Evolutionary conservation across 2,888 invertebrate species (phyloP).

Genomic region (Drosophila mettleri): DNA sequence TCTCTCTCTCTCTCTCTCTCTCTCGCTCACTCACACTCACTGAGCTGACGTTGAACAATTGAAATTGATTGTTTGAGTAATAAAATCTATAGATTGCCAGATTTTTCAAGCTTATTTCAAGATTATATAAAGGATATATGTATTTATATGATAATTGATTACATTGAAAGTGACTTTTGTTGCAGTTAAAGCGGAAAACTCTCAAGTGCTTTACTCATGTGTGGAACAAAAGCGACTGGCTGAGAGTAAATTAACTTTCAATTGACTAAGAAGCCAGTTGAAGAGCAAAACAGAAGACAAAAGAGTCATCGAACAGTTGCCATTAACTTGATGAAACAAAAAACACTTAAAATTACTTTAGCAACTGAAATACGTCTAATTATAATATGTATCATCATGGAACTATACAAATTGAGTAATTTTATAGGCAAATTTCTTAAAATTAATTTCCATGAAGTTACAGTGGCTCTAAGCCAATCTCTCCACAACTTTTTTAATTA

Average conservation of each 20-base stretch:
- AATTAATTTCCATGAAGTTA: background rate
- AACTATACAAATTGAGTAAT: background rate
- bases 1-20: background rate
- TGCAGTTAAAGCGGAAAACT: conserved; percentile 9
- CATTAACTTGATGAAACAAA: background rate
- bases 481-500: background rate
- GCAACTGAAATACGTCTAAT: too few species aligned
- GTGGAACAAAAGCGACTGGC: background rate
- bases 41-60: conserved; percentile 18
- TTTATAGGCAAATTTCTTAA: too few species aligned
- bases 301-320: background rate
- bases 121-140: conserved; percentile 9
- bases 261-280: background rate
- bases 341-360: background rate
- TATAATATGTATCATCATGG: background rate
- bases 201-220: conserved; percentile 3
- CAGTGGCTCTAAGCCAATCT: background rate
- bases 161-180: conserved; percentile 13
- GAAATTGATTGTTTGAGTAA: conserved; percentile 33
- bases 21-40: background rate
- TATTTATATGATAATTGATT: conserved; percentile 24
- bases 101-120: conserved; percentile 17
- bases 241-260: background rate
- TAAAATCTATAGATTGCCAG: conserved; percentile 26
- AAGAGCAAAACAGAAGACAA: background rate